These are phyloP conservation scores for Hiodon tergisus DNA, from an alignment of 2,113 vertebrate genomes.

Conservation along the genomic window DNA sequence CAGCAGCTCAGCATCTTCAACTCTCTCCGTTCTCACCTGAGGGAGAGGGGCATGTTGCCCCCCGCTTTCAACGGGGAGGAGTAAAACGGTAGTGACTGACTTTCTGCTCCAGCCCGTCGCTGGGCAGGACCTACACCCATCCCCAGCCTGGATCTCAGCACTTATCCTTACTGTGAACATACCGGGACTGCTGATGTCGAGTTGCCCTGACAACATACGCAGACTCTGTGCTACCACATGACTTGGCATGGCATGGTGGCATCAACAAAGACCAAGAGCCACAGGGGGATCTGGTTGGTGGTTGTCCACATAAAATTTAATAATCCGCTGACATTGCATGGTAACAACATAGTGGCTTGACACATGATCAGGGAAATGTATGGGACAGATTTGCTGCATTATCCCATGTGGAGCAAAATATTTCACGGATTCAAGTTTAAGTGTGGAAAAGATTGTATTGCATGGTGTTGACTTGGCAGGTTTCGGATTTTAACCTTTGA, in stretches of 20 bases:
- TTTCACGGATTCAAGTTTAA: background rate
- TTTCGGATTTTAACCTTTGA: background rate
- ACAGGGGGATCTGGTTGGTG: no score
- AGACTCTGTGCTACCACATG: background rate
- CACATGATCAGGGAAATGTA: background rate
- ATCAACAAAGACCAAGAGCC: background rate
- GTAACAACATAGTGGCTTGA: background rate
- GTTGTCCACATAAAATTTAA: no score
- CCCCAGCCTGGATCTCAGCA: background rate
- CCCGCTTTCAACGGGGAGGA: slow-evolving; percentile 52
- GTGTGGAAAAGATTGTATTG: background rate
- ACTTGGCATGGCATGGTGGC: slow-evolving; percentile 5
- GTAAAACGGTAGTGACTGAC: slow-evolving; percentile 17
- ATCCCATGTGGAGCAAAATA: background rate
- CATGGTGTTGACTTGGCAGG: no score
- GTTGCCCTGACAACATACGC: background rate
- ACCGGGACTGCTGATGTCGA: slow-evolving; percentile 1
- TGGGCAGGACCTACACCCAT: background rate
- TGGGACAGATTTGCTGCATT: background rate
- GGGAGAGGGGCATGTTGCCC: slow-evolving; percentile 78
- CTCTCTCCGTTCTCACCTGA: slow-evolving; percentile 75
- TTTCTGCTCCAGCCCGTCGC: background rate
- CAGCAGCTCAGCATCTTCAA: slow-evolving; percentile 87
- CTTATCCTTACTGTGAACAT: slow-evolving; percentile 7
- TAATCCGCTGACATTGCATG: background rate